A percentile compares a stretch with the other conserved stretches of the same genome.
These are phyloP conservation scores for Drosophila orena DNA, from an alignment of 1,140 invertebrate genomes.

Conservation along the genomic window DNA sequence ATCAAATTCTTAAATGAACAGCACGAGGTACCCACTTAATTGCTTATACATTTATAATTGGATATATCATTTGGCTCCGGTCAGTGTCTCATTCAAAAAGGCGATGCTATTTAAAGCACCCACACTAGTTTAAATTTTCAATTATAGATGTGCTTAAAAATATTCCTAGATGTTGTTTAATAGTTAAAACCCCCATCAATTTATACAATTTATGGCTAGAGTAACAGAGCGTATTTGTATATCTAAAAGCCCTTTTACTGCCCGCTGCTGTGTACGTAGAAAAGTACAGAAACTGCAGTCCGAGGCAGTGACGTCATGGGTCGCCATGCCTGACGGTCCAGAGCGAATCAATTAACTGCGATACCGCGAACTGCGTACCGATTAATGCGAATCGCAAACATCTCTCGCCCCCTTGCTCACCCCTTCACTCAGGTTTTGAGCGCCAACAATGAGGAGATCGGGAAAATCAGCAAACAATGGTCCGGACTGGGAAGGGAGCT, in stretches of 20 bases:
- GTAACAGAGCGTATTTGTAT: neutral
- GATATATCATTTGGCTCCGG: neutral
- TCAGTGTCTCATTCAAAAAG: neutral
- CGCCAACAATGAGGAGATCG: slow-evolving; percentile 65
- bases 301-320: slow-evolving; percentile 53
- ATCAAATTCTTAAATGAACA: neutral
- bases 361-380: slow-evolving; percentile 18
- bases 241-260: neutral
- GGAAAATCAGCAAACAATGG: slow-evolving; percentile 73
- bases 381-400: slow-evolving; percentile 35
- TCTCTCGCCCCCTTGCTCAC: neutral
- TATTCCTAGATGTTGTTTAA: neutral
- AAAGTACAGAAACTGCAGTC: slow-evolving; percentile 21
- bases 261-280: slow-evolving; percentile 19
- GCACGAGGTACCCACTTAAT: neutral
- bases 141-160: neutral
- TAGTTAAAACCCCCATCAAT: no score
- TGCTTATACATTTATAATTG: neutral
- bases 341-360: slow-evolving; percentile 53
- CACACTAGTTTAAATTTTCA: neutral
- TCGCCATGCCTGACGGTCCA: slow-evolving; percentile 53
- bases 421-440: slow-evolving; percentile 56
- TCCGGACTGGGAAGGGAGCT: slow-evolving; percentile 59
- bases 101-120: neutral
- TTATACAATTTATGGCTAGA: no score